phyloP scores from a whole-genome alignment of 2,888 invertebrate species.

The Eupsilia transversa region DNA sequence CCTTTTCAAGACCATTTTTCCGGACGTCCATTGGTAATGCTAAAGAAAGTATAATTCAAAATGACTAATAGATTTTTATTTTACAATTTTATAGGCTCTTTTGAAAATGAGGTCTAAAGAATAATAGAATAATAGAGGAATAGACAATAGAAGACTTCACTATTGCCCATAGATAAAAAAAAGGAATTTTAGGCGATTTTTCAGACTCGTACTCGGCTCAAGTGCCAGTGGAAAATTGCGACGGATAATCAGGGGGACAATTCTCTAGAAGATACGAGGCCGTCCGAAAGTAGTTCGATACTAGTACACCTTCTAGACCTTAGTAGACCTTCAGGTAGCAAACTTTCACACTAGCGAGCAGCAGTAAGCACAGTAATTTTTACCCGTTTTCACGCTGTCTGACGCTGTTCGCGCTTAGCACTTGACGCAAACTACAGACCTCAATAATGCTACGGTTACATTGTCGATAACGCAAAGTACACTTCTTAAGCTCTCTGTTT shows the following conservation, averaged over 20 bases:
- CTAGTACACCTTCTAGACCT: too few relatives aligned
- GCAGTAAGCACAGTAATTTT: not conserved
- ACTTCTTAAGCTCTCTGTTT: too few relatives aligned
- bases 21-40: not conserved
- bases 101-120: not conserved
- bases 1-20: not conserved
- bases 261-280: too few relatives aligned
- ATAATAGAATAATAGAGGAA: too few relatives aligned
- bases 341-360: not conserved
- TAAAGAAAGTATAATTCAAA: not conserved
- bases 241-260: too few relatives aligned
- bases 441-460: too few relatives aligned
- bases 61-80: not conserved
- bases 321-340: too few relatives aligned
- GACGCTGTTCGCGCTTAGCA: too few relatives aligned
- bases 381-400: too few relatives aligned
- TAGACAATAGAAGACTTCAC: not conserved
- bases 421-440: not conserved
- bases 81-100: not conserved
- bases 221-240: not conserved
- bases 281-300: too few relatives aligned
- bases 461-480: too few relatives aligned
- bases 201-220: not conserved
- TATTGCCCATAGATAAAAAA: not conserved
- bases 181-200: constrained; percentile 21